Evolutionary conservation across 2,888 invertebrate genomes (phyloP), one percentile per base, ranked within the genome.

Genomic region (Nemoura dubitans): DNA sequence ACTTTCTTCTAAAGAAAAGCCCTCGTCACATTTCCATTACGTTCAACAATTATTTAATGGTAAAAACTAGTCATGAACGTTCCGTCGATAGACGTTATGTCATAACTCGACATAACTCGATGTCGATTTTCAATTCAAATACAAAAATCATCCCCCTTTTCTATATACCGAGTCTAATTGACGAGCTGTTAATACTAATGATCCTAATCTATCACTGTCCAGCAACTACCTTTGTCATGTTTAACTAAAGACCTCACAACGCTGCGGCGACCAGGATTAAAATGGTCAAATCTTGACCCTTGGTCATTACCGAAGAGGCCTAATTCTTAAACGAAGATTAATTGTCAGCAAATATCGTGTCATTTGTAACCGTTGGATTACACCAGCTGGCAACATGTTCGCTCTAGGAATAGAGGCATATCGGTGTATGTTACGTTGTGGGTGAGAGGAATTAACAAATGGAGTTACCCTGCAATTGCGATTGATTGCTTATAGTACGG

Each of bases 221-320:
- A 42, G 36, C n/a, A 21, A 16, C 36, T 42, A 43, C 78, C 78
- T 78, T 78, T 78, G 78, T 78, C 29, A 43, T n/a, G 26, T 42
- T 59, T 59, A 59, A 59, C 59, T 59, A 21, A 43, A n/a, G 36
- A n/a, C 29, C 83, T 25, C 83, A 42, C 28, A 36, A 42, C 36
- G 36, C 83, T 43, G 26, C 16, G 21, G 29, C 36, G 26, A 25
- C 25, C 42, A 26, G 83, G 83, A 83, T 83, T 83, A 83, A 83
- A 36, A 83, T 83, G 83, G 59, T 59, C 42, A 43, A 83, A 83
- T 83, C 83, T 83, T 83, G 83, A 83, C 83, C 83, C 42, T 26
- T 83, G 83, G 42, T 83, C 83, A 83, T 43, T 83, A 30, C 59
- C 59, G 59, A 21, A 7, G 59, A 10, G 59, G 10, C 30, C n/a